Percentiles rank a stretch among this genome's conserved stretches.
These are phyloP conservation scores for Neotragus moschatus DNA, from an alignment of 2,113 vertebrate species.

Conservation along the genomic window DNA sequence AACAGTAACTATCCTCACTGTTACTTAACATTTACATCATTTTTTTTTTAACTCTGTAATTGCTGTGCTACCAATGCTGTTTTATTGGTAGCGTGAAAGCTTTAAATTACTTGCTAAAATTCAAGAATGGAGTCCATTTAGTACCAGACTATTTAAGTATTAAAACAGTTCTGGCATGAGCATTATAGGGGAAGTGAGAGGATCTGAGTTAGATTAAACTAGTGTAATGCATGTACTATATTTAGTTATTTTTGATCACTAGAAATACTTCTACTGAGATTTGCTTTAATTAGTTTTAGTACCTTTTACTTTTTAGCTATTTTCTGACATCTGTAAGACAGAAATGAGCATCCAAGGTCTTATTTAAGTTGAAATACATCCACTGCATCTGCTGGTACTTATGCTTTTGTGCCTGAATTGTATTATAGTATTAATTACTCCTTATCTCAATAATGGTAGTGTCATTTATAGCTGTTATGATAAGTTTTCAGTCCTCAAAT, in stretches of 20 bases:
- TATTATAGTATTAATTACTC: not conserved
- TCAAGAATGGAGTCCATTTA: slow-evolving; percentile 14
- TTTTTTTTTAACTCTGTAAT: slow-evolving; percentile 29
- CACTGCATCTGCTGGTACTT: not conserved
- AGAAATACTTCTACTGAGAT: not conserved
- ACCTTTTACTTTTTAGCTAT: not conserved
- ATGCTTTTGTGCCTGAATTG: not conserved
- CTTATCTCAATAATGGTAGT: not conserved
- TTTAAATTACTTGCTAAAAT: slow-evolving; percentile 4
- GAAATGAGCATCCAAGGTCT: not conserved
- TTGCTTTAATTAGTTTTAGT: not conserved
- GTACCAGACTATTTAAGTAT: not conserved
- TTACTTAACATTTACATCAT: slow-evolving; percentile 47
- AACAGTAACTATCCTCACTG: not conserved
- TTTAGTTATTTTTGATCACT: not conserved
- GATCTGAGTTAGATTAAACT: not conserved
- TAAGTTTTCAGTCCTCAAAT: not conserved
- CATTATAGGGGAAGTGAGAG: not conserved
- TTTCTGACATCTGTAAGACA: not conserved
- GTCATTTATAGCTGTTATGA: not conserved
- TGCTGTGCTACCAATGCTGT: not conserved
- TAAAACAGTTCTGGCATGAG: not conserved
- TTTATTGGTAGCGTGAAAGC: not conserved
- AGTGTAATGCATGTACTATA: not conserved
- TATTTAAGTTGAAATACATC: not conserved